Evolutionary conservation across 2,888 invertebrate species (phyloP).

Genomic region (Acronicta psi): DNA sequence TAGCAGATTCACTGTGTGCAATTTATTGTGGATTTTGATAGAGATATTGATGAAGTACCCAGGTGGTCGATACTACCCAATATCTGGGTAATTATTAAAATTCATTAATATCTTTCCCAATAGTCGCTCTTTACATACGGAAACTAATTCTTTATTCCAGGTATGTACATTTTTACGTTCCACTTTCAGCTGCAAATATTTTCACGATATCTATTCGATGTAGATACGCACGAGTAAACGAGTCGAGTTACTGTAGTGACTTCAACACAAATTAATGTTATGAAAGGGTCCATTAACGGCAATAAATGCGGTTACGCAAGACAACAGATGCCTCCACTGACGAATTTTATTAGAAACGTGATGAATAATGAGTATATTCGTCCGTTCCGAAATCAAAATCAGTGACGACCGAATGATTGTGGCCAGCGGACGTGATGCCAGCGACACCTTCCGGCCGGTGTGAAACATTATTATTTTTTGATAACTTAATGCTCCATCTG

Average conservation of each 20-base stretch:
- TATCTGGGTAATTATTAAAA: too few species aligned
- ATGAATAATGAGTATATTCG: slow-evolving; percentile 72
- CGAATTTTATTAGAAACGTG: slow-evolving; percentile 87
- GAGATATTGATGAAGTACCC: not conserved
- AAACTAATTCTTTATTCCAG: slow-evolving; percentile 36
- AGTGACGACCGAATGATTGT: slow-evolving; percentile 74
- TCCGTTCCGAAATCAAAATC: slow-evolving; percentile 79
- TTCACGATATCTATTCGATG: slow-evolving; percentile 41
- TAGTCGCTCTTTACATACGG: too few species aligned
- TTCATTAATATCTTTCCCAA: too few species aligned
- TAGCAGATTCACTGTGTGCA: not conserved
- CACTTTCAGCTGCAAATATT: slow-evolving; percentile 31
- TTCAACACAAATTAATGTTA: slow-evolving; percentile 75
- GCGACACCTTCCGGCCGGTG: slow-evolving; percentile 87
- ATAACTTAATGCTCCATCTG: slow-evolving; percentile 86
- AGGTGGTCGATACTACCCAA: too few species aligned
- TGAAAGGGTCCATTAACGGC: slow-evolving; percentile 81
- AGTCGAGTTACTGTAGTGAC: slow-evolving; percentile 62
- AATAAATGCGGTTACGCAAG: slow-evolving; percentile 86
- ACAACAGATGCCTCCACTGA: slow-evolving; percentile 78
- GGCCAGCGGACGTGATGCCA: slow-evolving; percentile 78
- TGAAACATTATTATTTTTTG: slow-evolving; percentile 85
- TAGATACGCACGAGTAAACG: slow-evolving; percentile 53
- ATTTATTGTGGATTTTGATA: not conserved
- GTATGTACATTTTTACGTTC: slow-evolving; percentile 9